These are phyloP conservation scores for Chaetorhynchus papuensis DNA, from an alignment of 2,113 vertebrate species.

Conservation along the genomic window DNA sequence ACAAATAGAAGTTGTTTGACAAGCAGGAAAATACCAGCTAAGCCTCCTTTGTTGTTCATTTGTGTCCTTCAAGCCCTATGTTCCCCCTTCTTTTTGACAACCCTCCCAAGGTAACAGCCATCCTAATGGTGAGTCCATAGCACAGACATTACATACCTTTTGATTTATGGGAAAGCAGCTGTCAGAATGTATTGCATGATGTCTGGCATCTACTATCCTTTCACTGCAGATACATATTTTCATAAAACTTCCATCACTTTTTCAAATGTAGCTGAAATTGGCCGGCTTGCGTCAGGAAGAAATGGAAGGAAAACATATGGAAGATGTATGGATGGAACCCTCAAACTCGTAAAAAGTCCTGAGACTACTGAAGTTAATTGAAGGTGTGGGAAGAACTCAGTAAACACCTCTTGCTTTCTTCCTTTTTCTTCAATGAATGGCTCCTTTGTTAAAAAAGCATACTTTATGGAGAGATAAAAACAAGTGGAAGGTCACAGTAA, in stretches of 20 bases:
- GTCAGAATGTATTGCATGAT: neutral
- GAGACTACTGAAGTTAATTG: neutral
- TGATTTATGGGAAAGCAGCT: neutral
- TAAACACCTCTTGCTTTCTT: neutral
- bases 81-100: neutral
- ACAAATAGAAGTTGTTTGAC: neutral
- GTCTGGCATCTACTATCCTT: neutral
- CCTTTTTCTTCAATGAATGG: neutral
- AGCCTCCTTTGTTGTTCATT: neutral
- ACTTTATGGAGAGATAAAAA: neutral
- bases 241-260: neutral
- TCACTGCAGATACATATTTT: neutral
- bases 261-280: neutral
- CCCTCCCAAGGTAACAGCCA: neutral
- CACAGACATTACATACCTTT: neutral
- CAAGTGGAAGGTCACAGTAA: neutral
- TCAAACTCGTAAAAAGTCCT: neutral
- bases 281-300: neutral
- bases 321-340: rapidly evolving
- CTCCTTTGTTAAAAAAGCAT: neutral
- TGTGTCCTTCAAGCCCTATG: neutral
- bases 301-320: neutral
- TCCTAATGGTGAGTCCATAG: neutral
- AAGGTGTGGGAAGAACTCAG: neutral
- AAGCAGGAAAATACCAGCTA: neutral